Conservation (phyloP, 2,113 vertebrate species). For the Pampusana beccarii region DNA sequence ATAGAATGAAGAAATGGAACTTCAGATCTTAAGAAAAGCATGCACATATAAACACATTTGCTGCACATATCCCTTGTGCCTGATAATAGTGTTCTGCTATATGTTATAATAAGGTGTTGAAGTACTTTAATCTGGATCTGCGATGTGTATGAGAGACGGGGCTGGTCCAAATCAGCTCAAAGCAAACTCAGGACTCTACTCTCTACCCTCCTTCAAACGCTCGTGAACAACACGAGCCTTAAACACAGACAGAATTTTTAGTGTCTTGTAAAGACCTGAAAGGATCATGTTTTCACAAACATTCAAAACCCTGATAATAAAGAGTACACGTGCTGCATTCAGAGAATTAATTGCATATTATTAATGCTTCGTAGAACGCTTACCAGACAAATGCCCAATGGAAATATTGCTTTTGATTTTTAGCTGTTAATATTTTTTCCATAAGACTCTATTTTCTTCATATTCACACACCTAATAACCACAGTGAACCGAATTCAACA, state of each 20-base stretch:
- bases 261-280: not conserved
- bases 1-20: not conserved
- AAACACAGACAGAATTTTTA: not conserved
- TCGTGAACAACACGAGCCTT: not conserved
- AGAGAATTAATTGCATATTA: conserved; percentile 6
- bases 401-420: conserved; percentile 12
- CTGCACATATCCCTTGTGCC: not conserved
- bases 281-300: not conserved
- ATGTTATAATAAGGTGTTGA: not conserved
- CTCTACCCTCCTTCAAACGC: not conserved
- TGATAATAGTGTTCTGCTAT: not conserved
- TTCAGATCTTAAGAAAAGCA: not conserved
- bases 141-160: not conserved
- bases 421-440: conserved; percentile 20
- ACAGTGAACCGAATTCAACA: conserved; percentile 19
- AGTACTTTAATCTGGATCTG: not conserved
- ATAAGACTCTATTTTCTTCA: conserved; percentile 3
- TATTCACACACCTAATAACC: not conserved
- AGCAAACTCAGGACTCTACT: not conserved
- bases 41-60: not conserved
- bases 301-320: not conserved
- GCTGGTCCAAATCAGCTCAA: not conserved
- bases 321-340: not conserved
- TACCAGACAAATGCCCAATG: not conserved
- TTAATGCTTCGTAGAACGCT: not conserved